These are phyloP conservation scores for Sebastes nivosus DNA, from an alignment of 2,797 vertebrate species.

Conservation along the genomic window DNA sequence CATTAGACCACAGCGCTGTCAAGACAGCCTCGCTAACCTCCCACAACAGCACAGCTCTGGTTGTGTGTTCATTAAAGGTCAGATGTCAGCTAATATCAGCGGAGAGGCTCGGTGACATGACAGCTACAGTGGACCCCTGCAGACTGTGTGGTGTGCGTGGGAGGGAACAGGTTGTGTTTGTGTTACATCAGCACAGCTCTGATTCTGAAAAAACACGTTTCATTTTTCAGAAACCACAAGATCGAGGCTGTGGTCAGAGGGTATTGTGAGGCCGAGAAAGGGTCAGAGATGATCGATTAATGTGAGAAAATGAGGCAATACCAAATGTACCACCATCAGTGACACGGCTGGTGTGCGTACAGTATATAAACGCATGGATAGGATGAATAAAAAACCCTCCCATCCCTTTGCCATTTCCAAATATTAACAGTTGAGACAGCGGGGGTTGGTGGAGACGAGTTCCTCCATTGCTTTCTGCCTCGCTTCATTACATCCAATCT, in stretches of 20 bases:
- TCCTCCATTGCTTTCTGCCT: slow-evolving; percentile 37
- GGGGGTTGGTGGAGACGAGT: slow-evolving; percentile 8
- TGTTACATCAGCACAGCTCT: background rate
- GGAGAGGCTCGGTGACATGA: slow-evolving; percentile 19
- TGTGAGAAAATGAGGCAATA: background rate
- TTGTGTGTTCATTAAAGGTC: slow-evolving; percentile 69
- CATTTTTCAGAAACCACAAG: slow-evolving; percentile 23
- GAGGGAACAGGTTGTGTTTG: background rate
- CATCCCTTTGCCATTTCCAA: slow-evolving; percentile 38
- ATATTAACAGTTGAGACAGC: slow-evolving; percentile 55
- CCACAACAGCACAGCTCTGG: slow-evolving; percentile 23
- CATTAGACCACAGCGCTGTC: slow-evolving; percentile 65
- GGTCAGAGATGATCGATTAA: background rate
- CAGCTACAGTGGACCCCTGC: slow-evolving; percentile 26
- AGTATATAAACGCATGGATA: background rate
- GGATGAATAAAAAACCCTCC: background rate
- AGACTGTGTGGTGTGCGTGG: background rate
- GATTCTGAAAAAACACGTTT: background rate
- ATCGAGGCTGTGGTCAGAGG: background rate
- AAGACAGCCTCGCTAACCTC: slow-evolving; percentile 43
- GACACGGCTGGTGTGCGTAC: background rate
- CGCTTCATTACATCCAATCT: slow-evolving; percentile 71
- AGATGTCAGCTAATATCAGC: slow-evolving; percentile 55
- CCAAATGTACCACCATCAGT: background rate
- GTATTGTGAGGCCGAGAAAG: slow-evolving; percentile 5